phyloP scores from a whole-genome alignment of 2,113 vertebrate species.

The Tringa solitaria region DNA sequence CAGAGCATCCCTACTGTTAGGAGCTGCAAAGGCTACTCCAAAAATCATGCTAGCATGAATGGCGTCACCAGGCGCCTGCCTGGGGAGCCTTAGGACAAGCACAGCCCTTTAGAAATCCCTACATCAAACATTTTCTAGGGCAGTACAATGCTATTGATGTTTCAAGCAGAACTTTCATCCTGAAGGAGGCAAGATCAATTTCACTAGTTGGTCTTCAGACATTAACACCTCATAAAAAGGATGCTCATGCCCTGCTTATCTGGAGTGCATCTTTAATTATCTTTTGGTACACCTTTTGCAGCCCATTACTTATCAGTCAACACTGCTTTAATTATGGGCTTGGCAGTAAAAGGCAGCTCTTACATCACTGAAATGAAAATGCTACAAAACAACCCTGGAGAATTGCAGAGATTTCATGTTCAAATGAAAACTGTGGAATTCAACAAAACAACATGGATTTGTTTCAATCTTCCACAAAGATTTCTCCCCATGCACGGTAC shows the following conservation, averaged over 20 bases:
- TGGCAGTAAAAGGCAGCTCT: slow-evolving; percentile 17
- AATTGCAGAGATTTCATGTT: not conserved
- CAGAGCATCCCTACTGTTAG: not conserved
- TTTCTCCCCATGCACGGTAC: not conserved
- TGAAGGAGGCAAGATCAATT: slow-evolving; percentile 41
- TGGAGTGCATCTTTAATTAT: slow-evolving; percentile 40
- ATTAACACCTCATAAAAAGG: slow-evolving; percentile 64
- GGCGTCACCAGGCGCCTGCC: not conserved
- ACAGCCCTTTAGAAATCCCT: not conserved
- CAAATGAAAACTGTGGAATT: not conserved
- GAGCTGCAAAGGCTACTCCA: not conserved
- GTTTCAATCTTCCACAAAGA: not conserved
- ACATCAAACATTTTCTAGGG: slow-evolving; percentile 41
- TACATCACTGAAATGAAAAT: slow-evolving; percentile 45
- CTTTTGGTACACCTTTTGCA: slow-evolving; percentile 54
- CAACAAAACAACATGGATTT: not conserved
- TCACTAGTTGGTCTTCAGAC: slow-evolving; percentile 49
- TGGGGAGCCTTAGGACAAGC: not conserved
- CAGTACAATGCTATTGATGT: slow-evolving; percentile 2
- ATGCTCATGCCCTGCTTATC: slow-evolving; percentile 35
- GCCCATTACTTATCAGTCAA: slow-evolving; percentile 56
- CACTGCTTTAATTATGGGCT: slow-evolving; percentile 48
- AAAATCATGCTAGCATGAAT: not conserved
- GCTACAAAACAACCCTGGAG: not conserved
- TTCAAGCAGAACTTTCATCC: slow-evolving; percentile 52